Conservation (phyloP, 2,797 vertebrate genomes). For the Silurus aristotelis region DNA sequence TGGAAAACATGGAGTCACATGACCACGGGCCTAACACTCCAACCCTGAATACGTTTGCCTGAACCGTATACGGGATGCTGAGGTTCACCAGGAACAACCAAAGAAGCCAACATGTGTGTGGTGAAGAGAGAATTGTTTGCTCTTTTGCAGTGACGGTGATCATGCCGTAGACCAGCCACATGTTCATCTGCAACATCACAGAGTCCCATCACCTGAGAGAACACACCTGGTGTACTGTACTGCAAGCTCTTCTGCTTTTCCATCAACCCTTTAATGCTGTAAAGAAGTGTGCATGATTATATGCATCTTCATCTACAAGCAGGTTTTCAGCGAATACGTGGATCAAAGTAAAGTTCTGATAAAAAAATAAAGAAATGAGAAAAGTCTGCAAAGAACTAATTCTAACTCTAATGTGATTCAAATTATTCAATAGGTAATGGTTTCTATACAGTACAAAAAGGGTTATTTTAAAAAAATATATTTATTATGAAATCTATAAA, state of each 20-base stretch:
- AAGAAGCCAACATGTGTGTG: conserved; percentile 26
- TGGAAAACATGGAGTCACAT: conserved; percentile 75
- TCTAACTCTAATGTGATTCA: neutral
- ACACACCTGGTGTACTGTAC: neutral
- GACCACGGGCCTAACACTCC: conserved; percentile 77
- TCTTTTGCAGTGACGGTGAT: conserved; percentile 8
- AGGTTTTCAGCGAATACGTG: too few relatives aligned
- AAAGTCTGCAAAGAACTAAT: neutral
- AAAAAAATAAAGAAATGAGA: neutral
- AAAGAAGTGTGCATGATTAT: conserved; percentile 12
- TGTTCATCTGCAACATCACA: conserved; percentile 11
- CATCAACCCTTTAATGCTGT: conserved; percentile 21
- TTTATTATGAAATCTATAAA: neutral
- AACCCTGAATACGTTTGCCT: conserved; percentile 66
- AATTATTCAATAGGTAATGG: neutral
- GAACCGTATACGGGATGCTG: conserved; percentile 41
- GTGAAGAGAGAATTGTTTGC: neutral
- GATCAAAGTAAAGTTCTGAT: neutral
- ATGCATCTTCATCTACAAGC: neutral
- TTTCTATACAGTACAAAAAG: neutral
- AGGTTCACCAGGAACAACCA: conserved; percentile 56
- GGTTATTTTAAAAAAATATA: neutral
- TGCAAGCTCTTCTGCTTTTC: neutral
- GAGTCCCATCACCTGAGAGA: conserved; percentile 28
- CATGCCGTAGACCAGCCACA: conserved; percentile 35